Percentiles rank a stretch among this genome's conserved stretches.
These are phyloP conservation scores for Eurytoma californica DNA, from an alignment of 2,888 invertebrate species.

Conservation along the genomic window DNA sequence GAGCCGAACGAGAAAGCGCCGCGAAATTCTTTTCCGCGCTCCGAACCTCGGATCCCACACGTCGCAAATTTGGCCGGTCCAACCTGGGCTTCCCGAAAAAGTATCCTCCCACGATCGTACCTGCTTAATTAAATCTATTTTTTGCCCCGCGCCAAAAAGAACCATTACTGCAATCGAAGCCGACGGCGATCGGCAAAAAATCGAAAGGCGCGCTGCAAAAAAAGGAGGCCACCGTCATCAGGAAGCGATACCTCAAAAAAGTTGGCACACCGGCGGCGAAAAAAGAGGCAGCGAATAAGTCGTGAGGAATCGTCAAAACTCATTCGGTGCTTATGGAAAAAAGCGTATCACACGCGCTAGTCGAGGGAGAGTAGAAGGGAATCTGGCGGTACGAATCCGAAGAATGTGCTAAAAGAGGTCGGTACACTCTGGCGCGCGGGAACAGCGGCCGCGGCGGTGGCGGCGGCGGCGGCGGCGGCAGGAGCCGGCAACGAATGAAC, in stretches of 20 bases:
- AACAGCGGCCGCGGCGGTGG: background rate
- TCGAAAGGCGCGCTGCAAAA: background rate
- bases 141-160: too few relatives aligned
- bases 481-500: slow-evolving; percentile 42
- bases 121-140: too few relatives aligned
- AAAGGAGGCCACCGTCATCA: background rate
- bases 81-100: background rate
- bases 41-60: too few relatives aligned
- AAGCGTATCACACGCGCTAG: background rate
- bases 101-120: background rate
- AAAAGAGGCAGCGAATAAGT: background rate
- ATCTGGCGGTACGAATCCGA: slow-evolving; percentile 52
- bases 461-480: slow-evolving; percentile 17
- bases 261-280: background rate
- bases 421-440: slow-evolving; percentile 46
- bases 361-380: slow-evolving; percentile 15
- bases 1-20: too few relatives aligned
- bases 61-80: background rate
- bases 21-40: too few relatives aligned
- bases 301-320: background rate
- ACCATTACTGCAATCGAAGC: too few relatives aligned
- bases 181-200: background rate
- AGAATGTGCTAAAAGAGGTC: slow-evolving; percentile 57
- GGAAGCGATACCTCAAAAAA: background rate
- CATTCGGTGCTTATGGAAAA: background rate